Percentiles rank a stretch among this genome's conserved stretches.
Conservation (phyloP, 64 coral and sea anemone genomes). For the Montipora sp. region DNA sequence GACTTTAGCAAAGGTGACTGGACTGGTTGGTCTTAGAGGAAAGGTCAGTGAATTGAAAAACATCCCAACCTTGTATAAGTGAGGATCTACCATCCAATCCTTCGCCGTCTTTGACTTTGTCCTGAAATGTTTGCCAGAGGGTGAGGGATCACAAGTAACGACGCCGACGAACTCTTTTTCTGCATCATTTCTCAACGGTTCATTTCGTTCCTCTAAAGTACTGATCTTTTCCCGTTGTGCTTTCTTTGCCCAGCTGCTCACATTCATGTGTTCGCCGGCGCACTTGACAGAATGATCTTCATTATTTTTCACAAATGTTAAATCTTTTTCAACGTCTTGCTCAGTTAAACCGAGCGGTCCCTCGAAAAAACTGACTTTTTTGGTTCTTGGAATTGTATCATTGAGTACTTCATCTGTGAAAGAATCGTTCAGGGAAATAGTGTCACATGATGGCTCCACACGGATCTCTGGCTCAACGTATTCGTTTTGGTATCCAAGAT, state of each 20-base stretch:
- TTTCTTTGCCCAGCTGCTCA: neutral
- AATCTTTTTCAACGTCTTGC: neutral
- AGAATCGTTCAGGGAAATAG: neutral
- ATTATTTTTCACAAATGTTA: neutral
- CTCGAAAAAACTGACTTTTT: neutral
- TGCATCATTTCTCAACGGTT: no score
- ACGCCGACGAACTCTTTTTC: no score
- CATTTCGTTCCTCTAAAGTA: no score
- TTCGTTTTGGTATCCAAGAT: no score
- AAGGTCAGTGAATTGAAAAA: no score
- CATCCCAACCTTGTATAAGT: neutral
- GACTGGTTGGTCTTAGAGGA: no score
- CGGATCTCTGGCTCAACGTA: no score
- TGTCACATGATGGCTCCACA: no score
- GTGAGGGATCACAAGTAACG: no score
- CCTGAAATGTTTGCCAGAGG: no score
- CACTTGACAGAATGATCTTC: no score
- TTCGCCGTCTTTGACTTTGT: neutral
- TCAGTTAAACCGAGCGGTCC: neutral
- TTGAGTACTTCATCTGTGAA: neutral
- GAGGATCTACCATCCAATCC: neutral
- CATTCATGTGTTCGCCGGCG: neutral
- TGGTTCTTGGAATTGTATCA: neutral
- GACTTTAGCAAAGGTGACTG: no score
- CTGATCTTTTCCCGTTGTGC: neutral